A percentile compares a stretch with the other conserved stretches of the same genome.
Evolutionary conservation across 2,797 vertebrate genomes (phyloP).

Genomic region (Prionace glauca): DNA sequence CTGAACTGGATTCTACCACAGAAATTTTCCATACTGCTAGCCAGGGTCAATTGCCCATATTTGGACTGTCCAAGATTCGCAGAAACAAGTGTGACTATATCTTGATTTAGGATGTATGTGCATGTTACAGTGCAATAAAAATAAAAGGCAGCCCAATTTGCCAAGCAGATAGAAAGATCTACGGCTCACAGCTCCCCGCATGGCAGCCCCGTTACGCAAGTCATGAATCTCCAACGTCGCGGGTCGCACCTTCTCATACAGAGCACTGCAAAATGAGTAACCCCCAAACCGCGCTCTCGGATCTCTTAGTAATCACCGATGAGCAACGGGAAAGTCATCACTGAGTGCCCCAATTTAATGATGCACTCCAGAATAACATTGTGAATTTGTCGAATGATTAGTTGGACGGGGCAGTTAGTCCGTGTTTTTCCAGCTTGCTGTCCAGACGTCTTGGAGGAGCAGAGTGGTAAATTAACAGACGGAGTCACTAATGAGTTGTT

Average conservation of each 20-base stretch:
- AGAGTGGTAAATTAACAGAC: neutral
- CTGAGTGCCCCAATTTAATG: neutral
- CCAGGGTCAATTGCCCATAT: neutral
- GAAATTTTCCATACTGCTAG: neutral
- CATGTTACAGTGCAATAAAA: neutral
- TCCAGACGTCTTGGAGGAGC: neutral
- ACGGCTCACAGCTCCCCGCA: neutral
- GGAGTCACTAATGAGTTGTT: neutral
- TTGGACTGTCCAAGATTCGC: neutral
- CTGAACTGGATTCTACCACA: neutral
- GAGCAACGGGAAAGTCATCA: neutral
- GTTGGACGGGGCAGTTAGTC: neutral
- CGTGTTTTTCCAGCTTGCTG: neutral
- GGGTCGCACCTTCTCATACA: neutral
- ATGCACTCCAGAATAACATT: neutral
- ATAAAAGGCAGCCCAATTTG: neutral
- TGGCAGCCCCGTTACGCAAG: neutral
- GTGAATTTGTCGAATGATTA: neutral
- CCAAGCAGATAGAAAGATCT: neutral
- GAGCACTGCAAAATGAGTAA: neutral
- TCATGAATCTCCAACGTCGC: neutral
- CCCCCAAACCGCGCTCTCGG: neutral
- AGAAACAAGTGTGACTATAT: neutral
- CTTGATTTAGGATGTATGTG: neutral
- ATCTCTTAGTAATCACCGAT: neutral